These are phyloP conservation scores for Neoaliturus tenellus DNA, from an alignment of 2,888 invertebrate genomes.

Conservation along the genomic window DNA sequence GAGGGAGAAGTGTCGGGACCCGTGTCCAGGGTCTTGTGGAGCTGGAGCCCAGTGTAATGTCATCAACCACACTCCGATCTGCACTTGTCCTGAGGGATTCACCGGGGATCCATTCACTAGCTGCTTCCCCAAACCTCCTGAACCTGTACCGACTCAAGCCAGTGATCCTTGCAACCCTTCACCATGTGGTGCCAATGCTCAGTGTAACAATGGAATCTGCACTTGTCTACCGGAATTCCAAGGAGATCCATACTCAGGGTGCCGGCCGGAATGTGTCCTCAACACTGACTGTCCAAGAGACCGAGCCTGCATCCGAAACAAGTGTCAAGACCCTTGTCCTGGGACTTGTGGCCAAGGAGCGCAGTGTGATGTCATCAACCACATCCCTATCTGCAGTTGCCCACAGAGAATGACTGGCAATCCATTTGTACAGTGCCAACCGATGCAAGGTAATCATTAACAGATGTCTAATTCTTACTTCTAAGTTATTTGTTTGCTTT, in stretches of 20 bases:
- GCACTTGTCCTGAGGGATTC: conserved; percentile 84
- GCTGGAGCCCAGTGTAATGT: conserved; percentile 84
- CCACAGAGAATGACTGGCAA: conserved; percentile 81
- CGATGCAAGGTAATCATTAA: conserved; percentile 68
- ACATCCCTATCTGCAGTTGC: conserved; percentile 86
- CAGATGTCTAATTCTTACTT: neutral
- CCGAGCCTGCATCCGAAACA: conserved; percentile 73
- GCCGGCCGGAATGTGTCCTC: conserved; percentile 76
- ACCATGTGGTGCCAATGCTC: conserved; percentile 84
- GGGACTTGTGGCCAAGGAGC: conserved; percentile 87
- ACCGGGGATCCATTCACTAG: conserved; percentile 85
- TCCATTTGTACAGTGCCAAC: conserved; percentile 79
- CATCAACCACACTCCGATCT: conserved; percentile 86
- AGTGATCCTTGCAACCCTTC: conserved; percentile 74
- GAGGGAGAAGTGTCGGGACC: conserved; percentile 73
- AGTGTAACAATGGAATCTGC: conserved; percentile 82
- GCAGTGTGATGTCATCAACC: conserved; percentile 83
- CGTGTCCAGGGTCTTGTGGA: conserved; percentile 81
- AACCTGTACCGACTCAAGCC: conserved; percentile 59
- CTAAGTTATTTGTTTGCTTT: too few species aligned
- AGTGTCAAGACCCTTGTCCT: conserved; percentile 77
- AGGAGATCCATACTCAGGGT: conserved; percentile 78
- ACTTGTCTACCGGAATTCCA: conserved; percentile 83
- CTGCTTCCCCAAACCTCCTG: conserved; percentile 77
- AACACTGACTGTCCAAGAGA: conserved; percentile 77